A percentile compares a stretch with the other conserved stretches of the same genome.
phyloP scores from a whole-genome alignment of 2,888 invertebrate species.

The Pristionchus fissidentatus region DNA sequence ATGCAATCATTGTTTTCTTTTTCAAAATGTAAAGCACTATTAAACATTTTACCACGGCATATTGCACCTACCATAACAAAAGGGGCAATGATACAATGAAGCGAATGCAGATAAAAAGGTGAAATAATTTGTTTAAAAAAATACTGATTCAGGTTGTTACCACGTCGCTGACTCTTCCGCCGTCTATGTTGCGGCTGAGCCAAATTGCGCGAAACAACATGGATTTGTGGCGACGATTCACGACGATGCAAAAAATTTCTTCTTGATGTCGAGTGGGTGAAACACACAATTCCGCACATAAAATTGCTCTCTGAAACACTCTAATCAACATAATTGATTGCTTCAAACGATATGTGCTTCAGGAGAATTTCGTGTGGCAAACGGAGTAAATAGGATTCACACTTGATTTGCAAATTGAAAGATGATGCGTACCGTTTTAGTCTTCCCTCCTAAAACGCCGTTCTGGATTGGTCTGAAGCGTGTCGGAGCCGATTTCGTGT shows the following conservation, averaged over 20 bases:
- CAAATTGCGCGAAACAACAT: neutral
- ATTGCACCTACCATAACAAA: neutral
- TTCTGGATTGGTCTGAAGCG: conserved; percentile 4
- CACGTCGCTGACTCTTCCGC: neutral
- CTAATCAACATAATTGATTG: no score
- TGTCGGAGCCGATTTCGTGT: neutral
- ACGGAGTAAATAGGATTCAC: no score
- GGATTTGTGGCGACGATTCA: conserved; percentile 11
- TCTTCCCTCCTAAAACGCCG: neutral
- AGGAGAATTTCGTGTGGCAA: no score
- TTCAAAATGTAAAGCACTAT: neutral
- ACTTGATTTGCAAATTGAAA: neutral
- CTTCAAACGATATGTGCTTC: no score
- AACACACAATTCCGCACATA: no score
- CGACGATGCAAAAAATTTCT: conserved; percentile 3
- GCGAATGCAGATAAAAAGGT: no score
- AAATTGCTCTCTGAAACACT: no score
- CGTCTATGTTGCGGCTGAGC: conserved; percentile 1
- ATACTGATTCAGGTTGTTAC: conserved; percentile 26
- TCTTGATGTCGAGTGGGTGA: neutral
- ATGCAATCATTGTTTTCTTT: neutral
- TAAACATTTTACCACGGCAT: neutral
- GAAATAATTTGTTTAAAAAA: no score
- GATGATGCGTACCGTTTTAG: no score
- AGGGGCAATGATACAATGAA: neutral